Evolutionary conservation across 2,797 vertebrate species (phyloP).

Genomic region (Oryzias sinensis): DNA sequence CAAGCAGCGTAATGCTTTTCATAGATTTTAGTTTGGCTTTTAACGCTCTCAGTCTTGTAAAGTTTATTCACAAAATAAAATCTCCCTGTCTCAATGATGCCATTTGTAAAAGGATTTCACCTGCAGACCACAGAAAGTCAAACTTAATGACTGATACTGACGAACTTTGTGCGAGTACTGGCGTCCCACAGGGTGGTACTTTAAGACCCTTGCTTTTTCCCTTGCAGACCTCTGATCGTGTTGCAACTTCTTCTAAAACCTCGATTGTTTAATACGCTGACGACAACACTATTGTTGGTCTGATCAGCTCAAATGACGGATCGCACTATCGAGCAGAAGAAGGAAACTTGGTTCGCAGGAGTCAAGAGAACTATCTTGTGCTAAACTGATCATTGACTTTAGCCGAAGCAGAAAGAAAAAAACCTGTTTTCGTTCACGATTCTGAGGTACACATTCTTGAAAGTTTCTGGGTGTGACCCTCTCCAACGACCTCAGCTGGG

Average conservation of each 20-base stretch:
- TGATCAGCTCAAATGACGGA: background rate
- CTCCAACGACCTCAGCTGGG: background rate
- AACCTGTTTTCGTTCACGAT: background rate
- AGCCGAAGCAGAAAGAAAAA: too few species aligned
- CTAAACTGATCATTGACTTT: too few species aligned
- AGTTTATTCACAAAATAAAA: too few species aligned
- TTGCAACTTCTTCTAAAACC: background rate
- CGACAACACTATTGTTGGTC: background rate
- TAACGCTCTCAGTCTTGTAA: too few species aligned
- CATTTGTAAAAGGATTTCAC: too few species aligned
- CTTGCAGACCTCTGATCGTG: background rate
- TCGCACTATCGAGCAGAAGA: too few species aligned
- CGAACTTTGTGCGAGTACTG: background rate
- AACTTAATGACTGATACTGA: background rate
- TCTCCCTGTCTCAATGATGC: too few species aligned
- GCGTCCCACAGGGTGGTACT: background rate
- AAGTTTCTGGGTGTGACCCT: background rate
- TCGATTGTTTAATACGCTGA: background rate
- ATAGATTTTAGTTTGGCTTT: too few species aligned
- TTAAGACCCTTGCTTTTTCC: background rate
- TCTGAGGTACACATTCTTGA: background rate
- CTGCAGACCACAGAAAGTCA: too few species aligned
- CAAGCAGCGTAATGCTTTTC: too few species aligned
- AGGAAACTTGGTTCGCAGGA: too few species aligned
- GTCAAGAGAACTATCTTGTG: too few species aligned